Percentiles rank a stretch among this genome's conserved stretches.
These are phyloP conservation scores for Metallyticus violacea DNA, from an alignment of 2,888 invertebrate species.

Conservation along the genomic window DNA sequence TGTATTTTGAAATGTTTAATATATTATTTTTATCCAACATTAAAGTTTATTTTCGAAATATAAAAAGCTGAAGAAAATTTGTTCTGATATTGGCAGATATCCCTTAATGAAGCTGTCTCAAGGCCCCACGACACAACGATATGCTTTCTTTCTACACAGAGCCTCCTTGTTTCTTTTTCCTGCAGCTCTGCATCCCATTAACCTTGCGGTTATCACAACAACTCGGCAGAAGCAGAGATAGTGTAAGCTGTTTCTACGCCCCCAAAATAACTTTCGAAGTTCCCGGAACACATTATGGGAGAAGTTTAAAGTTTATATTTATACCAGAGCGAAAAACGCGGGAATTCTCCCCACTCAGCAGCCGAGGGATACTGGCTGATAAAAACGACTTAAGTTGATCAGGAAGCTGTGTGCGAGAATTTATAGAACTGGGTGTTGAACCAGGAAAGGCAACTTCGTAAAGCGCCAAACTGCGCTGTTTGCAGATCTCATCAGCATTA, in stretches of 20 bases:
- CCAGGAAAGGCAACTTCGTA: neutral
- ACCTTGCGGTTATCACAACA: neutral
- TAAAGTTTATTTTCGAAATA: neutral
- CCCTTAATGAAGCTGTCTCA: neutral
- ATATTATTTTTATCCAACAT: no score
- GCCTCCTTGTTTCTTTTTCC: no score
- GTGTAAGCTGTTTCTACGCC: neutral
- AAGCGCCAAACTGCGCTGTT: no score
- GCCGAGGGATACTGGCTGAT: neutral
- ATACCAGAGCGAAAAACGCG: no score
- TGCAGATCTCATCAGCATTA: no score
- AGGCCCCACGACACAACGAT: neutral
- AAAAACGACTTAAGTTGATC: neutral
- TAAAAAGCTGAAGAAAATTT: neutral
- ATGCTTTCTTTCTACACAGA: neutral
- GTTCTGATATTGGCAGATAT: neutral
- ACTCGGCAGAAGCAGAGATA: no score
- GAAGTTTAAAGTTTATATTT: neutral
- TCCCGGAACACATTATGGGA: neutral
- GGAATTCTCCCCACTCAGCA: no score
- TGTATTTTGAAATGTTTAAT: no score
- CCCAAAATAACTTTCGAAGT: neutral
- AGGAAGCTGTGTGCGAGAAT: neutral
- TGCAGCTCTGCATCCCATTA: neutral
- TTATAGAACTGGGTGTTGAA: neutral